phyloP scores from a whole-genome alignment of 2,888 invertebrate species.

The Nephrotoma flavescens region DNA sequence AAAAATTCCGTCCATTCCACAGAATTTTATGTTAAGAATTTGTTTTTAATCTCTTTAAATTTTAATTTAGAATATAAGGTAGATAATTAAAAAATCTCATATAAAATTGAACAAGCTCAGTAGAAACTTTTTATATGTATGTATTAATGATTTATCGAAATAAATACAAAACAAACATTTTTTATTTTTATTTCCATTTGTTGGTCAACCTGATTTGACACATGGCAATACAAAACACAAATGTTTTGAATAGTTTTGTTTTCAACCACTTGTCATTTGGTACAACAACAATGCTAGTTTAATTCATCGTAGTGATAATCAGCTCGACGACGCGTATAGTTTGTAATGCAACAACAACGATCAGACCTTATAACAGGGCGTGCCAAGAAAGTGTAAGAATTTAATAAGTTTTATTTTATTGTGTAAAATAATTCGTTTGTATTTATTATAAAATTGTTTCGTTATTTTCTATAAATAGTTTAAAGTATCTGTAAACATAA shows the following conservation, averaged over 20 bases:
- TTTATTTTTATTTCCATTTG: not conserved
- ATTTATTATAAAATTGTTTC: not conserved
- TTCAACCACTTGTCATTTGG: not conserved
- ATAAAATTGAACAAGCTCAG: not conserved
- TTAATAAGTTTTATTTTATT: not conserved
- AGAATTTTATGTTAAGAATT: not conserved
- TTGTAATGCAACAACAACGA: constrained; percentile 11
- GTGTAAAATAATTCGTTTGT: not conserved
- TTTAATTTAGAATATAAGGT: not conserved
- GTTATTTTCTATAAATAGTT: not conserved
- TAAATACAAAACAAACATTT: not conserved
- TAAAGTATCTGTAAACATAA: not conserved
- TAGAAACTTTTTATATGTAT: not conserved
- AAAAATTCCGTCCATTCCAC: not conserved
- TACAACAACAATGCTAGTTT: not conserved
- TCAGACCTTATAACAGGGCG: constrained; percentile 17
- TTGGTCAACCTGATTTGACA: not conserved
- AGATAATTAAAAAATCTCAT: not conserved
- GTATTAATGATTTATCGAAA: not conserved
- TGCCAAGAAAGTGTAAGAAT: constrained; percentile 16
- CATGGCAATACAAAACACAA: not conserved
- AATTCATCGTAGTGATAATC: not conserved
- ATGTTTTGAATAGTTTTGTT: not conserved
- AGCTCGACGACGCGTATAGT: not conserved
- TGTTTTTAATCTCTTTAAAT: not conserved